Evolutionary conservation across 2,888 invertebrate genomes (phyloP).

Genomic region (Xestia ashworthii): DNA sequence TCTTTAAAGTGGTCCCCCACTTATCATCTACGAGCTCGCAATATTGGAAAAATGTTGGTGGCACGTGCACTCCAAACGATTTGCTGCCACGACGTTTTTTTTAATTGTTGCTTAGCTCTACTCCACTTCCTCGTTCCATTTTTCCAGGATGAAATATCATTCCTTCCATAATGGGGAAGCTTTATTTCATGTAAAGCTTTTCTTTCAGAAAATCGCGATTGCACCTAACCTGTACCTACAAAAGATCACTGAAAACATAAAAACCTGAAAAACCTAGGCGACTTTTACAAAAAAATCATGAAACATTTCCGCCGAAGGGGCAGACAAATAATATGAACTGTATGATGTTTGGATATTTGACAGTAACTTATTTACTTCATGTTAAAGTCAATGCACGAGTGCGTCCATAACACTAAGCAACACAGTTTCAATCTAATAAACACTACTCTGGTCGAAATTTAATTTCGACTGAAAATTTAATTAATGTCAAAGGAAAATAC

Average conservation of each 20-base stretch:
- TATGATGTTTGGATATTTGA: not conserved
- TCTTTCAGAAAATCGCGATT: not conserved
- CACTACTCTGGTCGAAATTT: not conserved
- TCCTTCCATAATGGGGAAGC: conserved; percentile 6
- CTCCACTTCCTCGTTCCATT: conserved; percentile 54
- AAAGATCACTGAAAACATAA: not conserved
- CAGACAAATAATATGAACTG: not conserved
- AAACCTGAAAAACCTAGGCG: not conserved
- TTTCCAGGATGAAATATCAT: conserved; percentile 46
- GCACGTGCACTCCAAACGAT: conserved; percentile 80
- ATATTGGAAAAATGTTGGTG: conserved; percentile 86
- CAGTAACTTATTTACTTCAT: not conserved
- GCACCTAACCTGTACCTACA: not conserved
- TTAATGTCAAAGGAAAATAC: not conserved
- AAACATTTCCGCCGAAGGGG: not conserved
- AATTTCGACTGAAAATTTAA: not conserved
- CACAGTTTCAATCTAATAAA: not conserved
- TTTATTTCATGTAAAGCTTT: conserved; percentile 9
- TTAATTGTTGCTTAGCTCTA: conserved; percentile 64
- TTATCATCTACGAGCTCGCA: conserved; percentile 80
- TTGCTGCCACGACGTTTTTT: conserved; percentile 67
- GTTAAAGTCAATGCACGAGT: not conserved
- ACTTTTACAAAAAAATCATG: not conserved
- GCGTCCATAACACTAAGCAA: not conserved
- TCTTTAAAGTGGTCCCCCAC: conserved; percentile 74